A percentile compares a stretch with the other conserved stretches of the same genome.
Conservation (phyloP, 1,140 invertebrate species). For the Pissodes strobi region DNA sequence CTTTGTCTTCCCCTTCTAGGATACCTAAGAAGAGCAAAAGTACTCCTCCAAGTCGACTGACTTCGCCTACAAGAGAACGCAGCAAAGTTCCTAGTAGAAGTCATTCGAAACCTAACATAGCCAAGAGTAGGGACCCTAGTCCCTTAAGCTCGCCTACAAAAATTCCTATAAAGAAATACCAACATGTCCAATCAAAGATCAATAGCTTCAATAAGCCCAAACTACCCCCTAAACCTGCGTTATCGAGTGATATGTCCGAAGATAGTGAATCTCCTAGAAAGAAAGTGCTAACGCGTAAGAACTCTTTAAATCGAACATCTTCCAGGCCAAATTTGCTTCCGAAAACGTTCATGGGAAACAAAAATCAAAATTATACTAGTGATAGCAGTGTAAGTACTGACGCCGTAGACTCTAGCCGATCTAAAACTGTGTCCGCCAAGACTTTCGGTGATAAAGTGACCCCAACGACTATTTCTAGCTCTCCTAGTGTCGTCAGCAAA, state of each 20-base stretch:
- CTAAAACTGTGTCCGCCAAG: slow-evolving; percentile 8
- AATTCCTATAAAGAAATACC: slow-evolving; percentile 45
- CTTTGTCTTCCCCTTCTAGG: slow-evolving; percentile 52
- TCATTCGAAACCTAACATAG: slow-evolving; percentile 34
- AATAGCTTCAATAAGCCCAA: slow-evolving; percentile 53
- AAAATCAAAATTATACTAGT: slow-evolving; percentile 34
- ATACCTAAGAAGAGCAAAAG: slow-evolving; percentile 46
- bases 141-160: slow-evolving; percentile 43
- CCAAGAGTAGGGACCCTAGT: slow-evolving; percentile 43
- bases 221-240: slow-evolving; percentile 47
- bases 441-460: slow-evolving; percentile 1
- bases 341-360: slow-evolving; percentile 39
- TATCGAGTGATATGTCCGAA: slow-evolving; percentile 40
- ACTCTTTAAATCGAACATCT: slow-evolving; percentile 40
- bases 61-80: slow-evolving; percentile 40
- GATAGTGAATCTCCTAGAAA: slow-evolving; percentile 33
- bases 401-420: background rate
- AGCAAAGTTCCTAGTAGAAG: slow-evolving; percentile 31
- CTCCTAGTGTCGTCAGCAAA: background rate
- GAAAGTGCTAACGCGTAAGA: slow-evolving; percentile 34
- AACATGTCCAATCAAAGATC: slow-evolving; percentile 52
- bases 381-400: slow-evolving; percentile 33
- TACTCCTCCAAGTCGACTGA: slow-evolving; percentile 45
- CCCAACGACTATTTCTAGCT: background rate
- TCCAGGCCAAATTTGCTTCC: slow-evolving; percentile 38